A percentile compares a stretch with the other conserved stretches of the same genome.
Evolutionary conservation across 2,113 vertebrate genomes (phyloP).

Genomic region (Centrocercus urophasianus): DNA sequence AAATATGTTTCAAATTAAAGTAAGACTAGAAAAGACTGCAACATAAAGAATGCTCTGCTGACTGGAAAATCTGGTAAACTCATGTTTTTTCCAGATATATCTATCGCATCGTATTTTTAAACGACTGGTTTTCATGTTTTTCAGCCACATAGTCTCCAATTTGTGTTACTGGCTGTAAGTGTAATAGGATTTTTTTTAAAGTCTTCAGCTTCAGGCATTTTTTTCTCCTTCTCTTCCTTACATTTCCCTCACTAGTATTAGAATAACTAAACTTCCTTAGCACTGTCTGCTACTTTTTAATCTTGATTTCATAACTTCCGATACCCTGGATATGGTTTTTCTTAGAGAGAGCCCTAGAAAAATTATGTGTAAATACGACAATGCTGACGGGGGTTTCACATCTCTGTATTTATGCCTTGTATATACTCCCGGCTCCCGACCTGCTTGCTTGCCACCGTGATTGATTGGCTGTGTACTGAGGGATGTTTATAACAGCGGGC

Average conservation of each 20-base stretch:
- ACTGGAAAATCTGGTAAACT: conserved; percentile 29
- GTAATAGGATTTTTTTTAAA: background rate
- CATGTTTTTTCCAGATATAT: background rate
- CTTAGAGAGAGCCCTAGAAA: background rate
- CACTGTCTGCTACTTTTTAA: background rate
- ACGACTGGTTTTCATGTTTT: conserved; percentile 3
- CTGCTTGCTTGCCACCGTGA: background rate
- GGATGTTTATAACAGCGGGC: background rate
- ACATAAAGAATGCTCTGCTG: background rate
- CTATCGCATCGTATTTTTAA: background rate
- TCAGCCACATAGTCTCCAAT: background rate
- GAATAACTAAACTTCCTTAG: background rate
- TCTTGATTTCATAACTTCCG: background rate
- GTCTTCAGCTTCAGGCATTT: background rate
- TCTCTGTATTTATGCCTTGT: conserved; percentile 12
- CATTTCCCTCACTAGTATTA: background rate
- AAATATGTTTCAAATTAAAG: conserved; percentile 46
- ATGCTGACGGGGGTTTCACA: background rate
- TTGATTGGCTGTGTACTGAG: background rate
- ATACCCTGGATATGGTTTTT: background rate
- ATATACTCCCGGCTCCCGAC: conserved; percentile 6
- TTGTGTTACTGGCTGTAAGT: background rate
- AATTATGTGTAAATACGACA: background rate
- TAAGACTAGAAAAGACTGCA: conserved; percentile 1
- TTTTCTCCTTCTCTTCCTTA: background rate